Conservation (phyloP, 2,797 vertebrate species). For the Liasis olivaceus region DNA sequence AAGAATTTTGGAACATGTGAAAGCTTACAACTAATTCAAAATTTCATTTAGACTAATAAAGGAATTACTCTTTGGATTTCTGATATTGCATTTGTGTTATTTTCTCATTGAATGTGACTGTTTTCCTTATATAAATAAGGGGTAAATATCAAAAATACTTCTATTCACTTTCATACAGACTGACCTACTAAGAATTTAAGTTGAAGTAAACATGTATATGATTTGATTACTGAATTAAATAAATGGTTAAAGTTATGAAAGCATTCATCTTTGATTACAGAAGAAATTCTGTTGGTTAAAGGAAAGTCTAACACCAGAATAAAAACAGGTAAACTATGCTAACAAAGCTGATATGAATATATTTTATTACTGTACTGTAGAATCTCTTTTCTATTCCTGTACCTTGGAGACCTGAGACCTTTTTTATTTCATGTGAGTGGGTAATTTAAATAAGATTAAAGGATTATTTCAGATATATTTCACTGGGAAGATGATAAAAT, state of each 20-base stretch:
- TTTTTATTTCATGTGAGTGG: slow-evolving; percentile 29
- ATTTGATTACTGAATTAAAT: not conserved
- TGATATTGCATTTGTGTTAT: not conserved
- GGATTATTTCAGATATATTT: slow-evolving; percentile 34
- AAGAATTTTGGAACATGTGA: not conserved
- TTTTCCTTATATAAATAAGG: no score
- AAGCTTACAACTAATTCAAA: not conserved
- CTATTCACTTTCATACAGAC: not conserved
- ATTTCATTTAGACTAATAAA: not conserved
- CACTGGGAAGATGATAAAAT: slow-evolving; percentile 31
- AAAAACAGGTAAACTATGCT: not conserved
- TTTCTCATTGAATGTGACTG: not conserved
- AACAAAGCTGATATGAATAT: not conserved
- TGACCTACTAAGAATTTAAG: not conserved
- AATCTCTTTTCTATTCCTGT: slow-evolving; percentile 20
- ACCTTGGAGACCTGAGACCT: slow-evolving; percentile 15
- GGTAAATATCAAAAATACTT: not conserved
- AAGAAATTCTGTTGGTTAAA: not conserved
- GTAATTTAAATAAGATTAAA: slow-evolving; percentile 44
- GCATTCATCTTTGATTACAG: not conserved
- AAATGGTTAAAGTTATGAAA: not conserved
- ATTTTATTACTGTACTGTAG: slow-evolving; percentile 9
- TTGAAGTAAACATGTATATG: not conserved
- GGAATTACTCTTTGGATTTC: not conserved
- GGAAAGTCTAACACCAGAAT: not conserved